phyloP scores from a whole-genome alignment of 2,113 vertebrate species.

The Nesoenas mayeri region DNA sequence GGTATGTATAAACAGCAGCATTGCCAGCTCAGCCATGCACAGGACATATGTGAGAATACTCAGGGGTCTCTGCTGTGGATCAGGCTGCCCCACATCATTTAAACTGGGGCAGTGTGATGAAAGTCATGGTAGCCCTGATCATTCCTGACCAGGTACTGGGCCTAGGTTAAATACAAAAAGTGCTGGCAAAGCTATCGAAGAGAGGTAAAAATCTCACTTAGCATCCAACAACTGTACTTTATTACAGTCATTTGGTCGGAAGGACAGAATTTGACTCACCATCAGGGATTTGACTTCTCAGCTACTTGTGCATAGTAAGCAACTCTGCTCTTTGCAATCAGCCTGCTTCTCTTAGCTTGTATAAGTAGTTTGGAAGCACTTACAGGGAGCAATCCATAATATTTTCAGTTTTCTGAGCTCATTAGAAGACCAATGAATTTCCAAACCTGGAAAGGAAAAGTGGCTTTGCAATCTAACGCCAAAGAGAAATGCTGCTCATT shows the following conservation, averaged over 20 bases:
- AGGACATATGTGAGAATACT: fast-evolving
- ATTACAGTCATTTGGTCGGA: not conserved
- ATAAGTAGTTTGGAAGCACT: not conserved
- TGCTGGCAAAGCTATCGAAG: not conserved
- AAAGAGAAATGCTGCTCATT: not conserved
- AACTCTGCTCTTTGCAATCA: not conserved
- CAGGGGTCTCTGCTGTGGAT: not conserved
- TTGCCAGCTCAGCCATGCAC: not conserved
- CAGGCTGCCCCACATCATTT: not conserved
- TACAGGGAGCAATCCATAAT: not conserved
- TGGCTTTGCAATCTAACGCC: not conserved
- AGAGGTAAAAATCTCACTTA: not conserved
- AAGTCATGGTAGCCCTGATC: not conserved
- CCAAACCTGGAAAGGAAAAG: not conserved
- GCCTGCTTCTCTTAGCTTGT: not conserved
- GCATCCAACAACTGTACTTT: not conserved
- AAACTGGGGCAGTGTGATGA: not conserved
- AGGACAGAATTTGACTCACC: not conserved
- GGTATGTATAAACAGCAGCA: not conserved
- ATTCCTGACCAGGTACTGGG: not conserved
- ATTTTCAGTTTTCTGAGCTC: not conserved
- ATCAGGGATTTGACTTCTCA: not conserved
- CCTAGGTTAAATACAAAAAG: not conserved
- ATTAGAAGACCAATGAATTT: not conserved
- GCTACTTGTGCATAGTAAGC: not conserved